phyloP scores from a whole-genome alignment of 2,888 invertebrate species.

The Philereme transversata region DNA sequence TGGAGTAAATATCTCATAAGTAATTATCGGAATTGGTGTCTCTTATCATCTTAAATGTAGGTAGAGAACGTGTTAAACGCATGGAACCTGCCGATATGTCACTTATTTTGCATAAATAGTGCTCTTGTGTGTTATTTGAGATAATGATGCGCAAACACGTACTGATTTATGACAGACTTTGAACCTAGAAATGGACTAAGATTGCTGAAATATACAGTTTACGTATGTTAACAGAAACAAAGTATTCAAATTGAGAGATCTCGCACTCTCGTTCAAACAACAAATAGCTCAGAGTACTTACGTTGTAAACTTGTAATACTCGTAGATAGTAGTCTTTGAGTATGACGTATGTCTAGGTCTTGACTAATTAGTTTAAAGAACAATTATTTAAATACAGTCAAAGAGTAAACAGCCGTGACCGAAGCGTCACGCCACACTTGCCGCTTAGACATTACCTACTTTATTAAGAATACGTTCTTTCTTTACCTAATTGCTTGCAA shows the following conservation, averaged over 20 bases:
- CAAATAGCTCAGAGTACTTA: too few relatives aligned
- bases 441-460: conserved; percentile 16
- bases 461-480: conserved; percentile 25
- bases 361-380: neutral
- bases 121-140: conserved; percentile 5
- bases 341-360: too few relatives aligned
- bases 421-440: conserved; percentile 36
- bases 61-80: conserved; percentile 21
- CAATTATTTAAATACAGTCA: conserved; percentile 4
- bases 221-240: too few relatives aligned
- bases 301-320: too few relatives aligned
- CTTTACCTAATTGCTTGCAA: conserved; percentile 33
- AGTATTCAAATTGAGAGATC: too few relatives aligned
- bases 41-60: neutral
- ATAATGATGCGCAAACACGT: conserved; percentile 2
- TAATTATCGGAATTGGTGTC: conserved; percentile 31
- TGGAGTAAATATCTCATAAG: conserved; percentile 19
- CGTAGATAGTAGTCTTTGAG: too few relatives aligned
- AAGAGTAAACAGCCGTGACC: conserved; percentile 35
- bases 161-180: neutral
- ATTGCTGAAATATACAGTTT: too few relatives aligned
- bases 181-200: too few relatives aligned
- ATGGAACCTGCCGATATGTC: conserved; percentile 7
- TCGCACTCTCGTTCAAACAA: too few relatives aligned
- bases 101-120: conserved; percentile 8